These are phyloP conservation scores for Stegostoma tigrinum DNA, from an alignment of 2,113 vertebrate species.

Conservation along the genomic window DNA sequence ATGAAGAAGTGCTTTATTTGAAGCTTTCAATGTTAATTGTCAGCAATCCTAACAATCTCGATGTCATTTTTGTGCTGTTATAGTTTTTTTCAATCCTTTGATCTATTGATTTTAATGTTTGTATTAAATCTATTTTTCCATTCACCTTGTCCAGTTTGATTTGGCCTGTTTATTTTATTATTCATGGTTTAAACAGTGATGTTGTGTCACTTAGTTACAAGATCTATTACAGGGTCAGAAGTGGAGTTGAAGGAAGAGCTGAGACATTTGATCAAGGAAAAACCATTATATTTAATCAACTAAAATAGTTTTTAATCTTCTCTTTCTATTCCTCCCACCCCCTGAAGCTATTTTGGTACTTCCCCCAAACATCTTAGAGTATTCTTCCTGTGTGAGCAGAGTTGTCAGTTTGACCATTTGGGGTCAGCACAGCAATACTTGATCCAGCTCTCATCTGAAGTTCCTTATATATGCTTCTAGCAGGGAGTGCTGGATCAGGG, in stretches of 20 bases:
- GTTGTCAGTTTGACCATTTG: not conserved
- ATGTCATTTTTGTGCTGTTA: not conserved
- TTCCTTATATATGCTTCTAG: not conserved
- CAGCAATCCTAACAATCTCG: not conserved
- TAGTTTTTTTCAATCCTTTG: not conserved
- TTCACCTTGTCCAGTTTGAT: not conserved
- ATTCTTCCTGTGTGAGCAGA: not conserved
- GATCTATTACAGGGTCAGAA: not conserved
- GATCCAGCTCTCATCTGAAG: not conserved
- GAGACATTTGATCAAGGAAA: not conserved
- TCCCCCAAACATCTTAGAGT: not conserved
- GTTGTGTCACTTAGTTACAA: not conserved
- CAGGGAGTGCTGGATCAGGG: not conserved
- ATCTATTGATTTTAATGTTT: not conserved
- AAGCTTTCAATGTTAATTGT: conserved; percentile 1
- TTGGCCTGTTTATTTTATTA: not conserved
- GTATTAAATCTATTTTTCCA: not conserved
- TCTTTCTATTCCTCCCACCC: not conserved
- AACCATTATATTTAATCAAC: not conserved
- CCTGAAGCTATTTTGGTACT: not conserved
- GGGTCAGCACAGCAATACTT: not conserved
- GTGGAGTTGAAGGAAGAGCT: not conserved
- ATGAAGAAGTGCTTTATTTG: not conserved
- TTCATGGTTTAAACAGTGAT: not conserved
- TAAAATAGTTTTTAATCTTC: not conserved